Conservation (phyloP, 2,888 invertebrate genomes). For the Halictus quadricinctus region DNA sequence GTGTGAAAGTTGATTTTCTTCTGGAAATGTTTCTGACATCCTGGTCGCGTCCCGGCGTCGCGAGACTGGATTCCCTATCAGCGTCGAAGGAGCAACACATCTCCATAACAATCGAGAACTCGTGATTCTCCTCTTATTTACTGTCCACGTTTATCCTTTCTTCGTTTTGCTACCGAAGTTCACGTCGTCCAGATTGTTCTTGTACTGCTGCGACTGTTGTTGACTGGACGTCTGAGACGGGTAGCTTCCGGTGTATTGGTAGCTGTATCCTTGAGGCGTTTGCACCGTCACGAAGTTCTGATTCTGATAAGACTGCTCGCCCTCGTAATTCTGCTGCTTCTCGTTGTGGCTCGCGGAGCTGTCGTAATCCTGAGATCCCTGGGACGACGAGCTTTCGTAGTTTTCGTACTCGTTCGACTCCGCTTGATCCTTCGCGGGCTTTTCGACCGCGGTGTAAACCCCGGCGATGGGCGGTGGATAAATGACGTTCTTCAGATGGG, state of each 20-base stretch:
- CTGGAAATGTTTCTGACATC: too few species aligned
- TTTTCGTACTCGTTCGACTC: slow-evolving; percentile 70
- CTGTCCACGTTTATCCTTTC: slow-evolving; percentile 55
- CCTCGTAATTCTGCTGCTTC: slow-evolving; percentile 64
- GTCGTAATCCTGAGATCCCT: slow-evolving; percentile 61
- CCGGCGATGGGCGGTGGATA: slow-evolving; percentile 65
- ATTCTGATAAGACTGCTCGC: slow-evolving; percentile 67
- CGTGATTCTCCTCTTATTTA: neutral
- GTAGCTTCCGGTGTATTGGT: slow-evolving; percentile 74
- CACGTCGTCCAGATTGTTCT: slow-evolving; percentile 69
- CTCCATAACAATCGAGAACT: slow-evolving; percentile 11
- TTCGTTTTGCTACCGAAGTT: slow-evolving; percentile 72
- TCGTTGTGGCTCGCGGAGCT: slow-evolving; percentile 36
- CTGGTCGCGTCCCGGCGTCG: neutral
- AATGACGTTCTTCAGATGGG: slow-evolving; percentile 62
- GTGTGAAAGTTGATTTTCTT: slow-evolving; percentile 10
- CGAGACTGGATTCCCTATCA: neutral
- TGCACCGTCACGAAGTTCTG: slow-evolving; percentile 71
- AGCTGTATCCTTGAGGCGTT: slow-evolving; percentile 69
- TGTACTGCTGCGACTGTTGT: slow-evolving; percentile 62
- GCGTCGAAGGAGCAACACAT: neutral
- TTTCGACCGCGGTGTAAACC: slow-evolving; percentile 70
- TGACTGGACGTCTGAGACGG: slow-evolving; percentile 63
- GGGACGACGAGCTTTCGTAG: slow-evolving; percentile 67
- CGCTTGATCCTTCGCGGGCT: slow-evolving; percentile 54